These are phyloP conservation scores for Adelphocoris suturalis DNA, from an alignment of 2,888 invertebrate genomes.

Conservation along the genomic window DNA sequence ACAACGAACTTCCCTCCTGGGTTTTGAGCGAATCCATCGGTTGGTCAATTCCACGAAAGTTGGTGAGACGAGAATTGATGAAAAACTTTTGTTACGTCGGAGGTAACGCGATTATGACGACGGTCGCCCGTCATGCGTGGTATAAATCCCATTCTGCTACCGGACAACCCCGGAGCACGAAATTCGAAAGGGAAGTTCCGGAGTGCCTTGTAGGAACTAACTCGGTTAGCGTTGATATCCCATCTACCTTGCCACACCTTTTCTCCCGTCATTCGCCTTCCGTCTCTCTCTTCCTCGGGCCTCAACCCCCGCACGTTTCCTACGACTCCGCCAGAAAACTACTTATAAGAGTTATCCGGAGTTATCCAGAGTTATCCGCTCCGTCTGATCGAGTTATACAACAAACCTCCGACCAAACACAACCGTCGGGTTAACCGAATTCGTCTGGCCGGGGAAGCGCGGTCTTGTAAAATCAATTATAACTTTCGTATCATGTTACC, in stretches of 20 bases:
- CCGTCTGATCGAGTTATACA: conserved; percentile 30
- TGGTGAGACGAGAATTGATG: too few relatives aligned
- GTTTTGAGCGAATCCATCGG: too few relatives aligned
- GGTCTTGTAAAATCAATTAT: background rate
- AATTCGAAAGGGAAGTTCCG: background rate
- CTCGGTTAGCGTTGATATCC: conserved; percentile 28
- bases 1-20: too few relatives aligned
- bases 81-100: too few relatives aligned
- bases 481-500: conserved; percentile 5
- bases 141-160: conserved; percentile 11
- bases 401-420: conserved; percentile 12
- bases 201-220: background rate
- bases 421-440: background rate
- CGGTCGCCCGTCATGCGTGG: background rate
- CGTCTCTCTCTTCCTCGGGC: background rate
- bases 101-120: background rate
- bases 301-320: background rate
- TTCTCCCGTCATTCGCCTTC: background rate
- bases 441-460: background rate
- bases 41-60: too few relatives aligned
- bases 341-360: conserved; percentile 27
- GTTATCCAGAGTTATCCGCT: conserved; percentile 24
- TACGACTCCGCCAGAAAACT: background rate
- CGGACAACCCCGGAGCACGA: background rate
- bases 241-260: background rate